Percentiles rank a stretch among this genome's conserved stretches.
Evolutionary conservation across 1,140 invertebrate genomes (phyloP).

Genomic region (Euura saliciscinereae): DNA sequence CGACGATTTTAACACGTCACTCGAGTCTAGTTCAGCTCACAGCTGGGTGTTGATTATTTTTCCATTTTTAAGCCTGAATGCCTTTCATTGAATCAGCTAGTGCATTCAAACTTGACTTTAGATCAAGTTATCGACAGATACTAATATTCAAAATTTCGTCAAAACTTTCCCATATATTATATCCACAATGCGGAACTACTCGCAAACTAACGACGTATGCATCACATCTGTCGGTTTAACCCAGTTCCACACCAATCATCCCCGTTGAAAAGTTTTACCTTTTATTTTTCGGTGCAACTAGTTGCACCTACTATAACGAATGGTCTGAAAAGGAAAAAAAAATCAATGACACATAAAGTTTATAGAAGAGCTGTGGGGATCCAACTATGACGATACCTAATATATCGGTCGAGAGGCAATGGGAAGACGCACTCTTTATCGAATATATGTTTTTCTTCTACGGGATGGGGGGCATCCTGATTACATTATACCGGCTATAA

Average conservation of each 20-base stretch:
- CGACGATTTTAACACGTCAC: neutral
- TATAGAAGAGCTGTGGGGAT: neutral
- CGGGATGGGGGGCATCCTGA: neutral
- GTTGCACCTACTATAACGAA: neutral
- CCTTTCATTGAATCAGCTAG: no score
- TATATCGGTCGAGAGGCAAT: neutral
- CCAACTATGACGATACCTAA: neutral
- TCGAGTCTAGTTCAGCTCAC: no score
- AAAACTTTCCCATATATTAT: neutral
- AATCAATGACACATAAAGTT: constrained; percentile 1
- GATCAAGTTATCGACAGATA: no score
- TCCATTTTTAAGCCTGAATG: no score
- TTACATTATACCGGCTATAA: constrained; percentile 10
- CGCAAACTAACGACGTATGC: neutral
- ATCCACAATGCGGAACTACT: neutral
- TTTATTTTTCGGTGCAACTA: neutral
- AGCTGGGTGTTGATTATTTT: no score
- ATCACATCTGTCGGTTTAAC: neutral
- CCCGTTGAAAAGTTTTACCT: neutral
- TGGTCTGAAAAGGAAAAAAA: neutral
- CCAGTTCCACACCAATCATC: neutral
- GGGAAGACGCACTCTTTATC: neutral
- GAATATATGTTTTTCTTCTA: neutral
- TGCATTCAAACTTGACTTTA: no score
- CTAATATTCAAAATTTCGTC: no score